Evolutionary conservation across 2,797 vertebrate genomes (phyloP), one percentile per base, ranked within the genome.

Genomic region (Ctenosaura bakeri): DNA sequence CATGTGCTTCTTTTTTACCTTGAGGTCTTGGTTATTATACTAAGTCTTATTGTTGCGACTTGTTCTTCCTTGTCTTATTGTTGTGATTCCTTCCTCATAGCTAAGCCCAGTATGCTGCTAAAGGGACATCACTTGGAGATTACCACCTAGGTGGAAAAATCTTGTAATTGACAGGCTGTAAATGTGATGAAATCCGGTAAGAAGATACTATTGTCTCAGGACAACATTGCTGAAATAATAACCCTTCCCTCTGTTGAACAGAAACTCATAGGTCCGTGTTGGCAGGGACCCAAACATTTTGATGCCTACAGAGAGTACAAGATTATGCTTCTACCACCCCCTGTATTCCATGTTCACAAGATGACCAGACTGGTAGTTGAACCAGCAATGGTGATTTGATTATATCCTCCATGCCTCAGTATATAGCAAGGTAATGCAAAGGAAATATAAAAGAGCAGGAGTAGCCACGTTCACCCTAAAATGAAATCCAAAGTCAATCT

Each of bases 41-140:
- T 24, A 46, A 73, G 9, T 85, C 9, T 22, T 52, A 85, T 85
- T 85, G 50, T 85, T 73, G 29, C 54, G 83, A 85, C 83, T 85
- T 52, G 9, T 85, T 52, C 66, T 85, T 85, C 32, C 83, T 46
- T 85, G 46, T 73, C 69, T 71, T 32, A 35, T 50, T 54, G 46
- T 71, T 85, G 64, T 54, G 50, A 52, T 20, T 85, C 42, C 42
- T 85, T 50, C 42, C 50, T 85, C 83, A 32, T 50, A 69, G 46
- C 38, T 46, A 62, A 69, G 82, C 26, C 35, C 85, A 38, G 29
- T 29, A 38, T 64, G 54, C 38, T 77, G 20, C n/a, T 46, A 85
- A 85, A 85, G 7, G 54, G 71, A 86, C 22, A 32, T 87, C 35
- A 78, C n/a, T 38, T 62, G 24, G 59, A n/a, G n/a, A 86, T 86